These are phyloP conservation scores for Leptinotarsa peninsularis DNA, from an alignment of 2,888 invertebrate species.

Conservation along the genomic window DNA sequence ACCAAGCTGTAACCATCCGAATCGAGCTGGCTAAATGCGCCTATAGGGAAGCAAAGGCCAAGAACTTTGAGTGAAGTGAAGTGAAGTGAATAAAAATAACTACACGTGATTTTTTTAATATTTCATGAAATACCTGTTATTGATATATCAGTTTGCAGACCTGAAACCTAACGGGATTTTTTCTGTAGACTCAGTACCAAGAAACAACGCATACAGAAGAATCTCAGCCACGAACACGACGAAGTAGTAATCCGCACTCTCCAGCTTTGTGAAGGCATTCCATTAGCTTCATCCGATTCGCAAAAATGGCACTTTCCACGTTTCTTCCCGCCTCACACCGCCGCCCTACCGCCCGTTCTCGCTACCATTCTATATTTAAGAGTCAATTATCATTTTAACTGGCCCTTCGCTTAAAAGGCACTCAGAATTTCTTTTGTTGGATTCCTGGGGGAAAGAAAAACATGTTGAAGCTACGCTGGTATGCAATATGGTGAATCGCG, in stretches of 20 bases:
- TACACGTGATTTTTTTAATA: too few species aligned
- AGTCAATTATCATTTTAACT: slow-evolving; percentile 65
- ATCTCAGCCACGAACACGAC: slow-evolving; percentile 38
- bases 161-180: not conserved
- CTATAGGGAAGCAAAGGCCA: too few species aligned
- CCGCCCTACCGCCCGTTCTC: slow-evolving; percentile 20
- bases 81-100: too few species aligned
- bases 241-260: slow-evolving; percentile 44
- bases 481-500: slow-evolving; percentile 46
- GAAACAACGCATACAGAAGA: slow-evolving; percentile 36
- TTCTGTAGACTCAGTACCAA: not conserved
- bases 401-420: slow-evolving; percentile 62
- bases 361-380: slow-evolving; percentile 54
- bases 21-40: too few species aligned
- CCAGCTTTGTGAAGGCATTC: slow-evolving; percentile 54
- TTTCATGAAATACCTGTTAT: too few species aligned
- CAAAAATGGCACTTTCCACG: slow-evolving; percentile 58
- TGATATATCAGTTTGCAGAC: not conserved
- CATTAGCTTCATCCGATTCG: slow-evolving; percentile 58
- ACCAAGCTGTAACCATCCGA: too few species aligned
- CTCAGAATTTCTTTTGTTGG: slow-evolving; percentile 61
- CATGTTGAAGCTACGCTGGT: slow-evolving; percentile 50
- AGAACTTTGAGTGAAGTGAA: too few species aligned
- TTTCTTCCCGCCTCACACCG: slow-evolving; percentile 34
- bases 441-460: slow-evolving; percentile 56